Percentiles rank a stretch among this genome's conserved stretches.
Evolutionary conservation across 2,888 invertebrate genomes (phyloP).

Genomic region (Margaritifera margaritifera): DNA sequence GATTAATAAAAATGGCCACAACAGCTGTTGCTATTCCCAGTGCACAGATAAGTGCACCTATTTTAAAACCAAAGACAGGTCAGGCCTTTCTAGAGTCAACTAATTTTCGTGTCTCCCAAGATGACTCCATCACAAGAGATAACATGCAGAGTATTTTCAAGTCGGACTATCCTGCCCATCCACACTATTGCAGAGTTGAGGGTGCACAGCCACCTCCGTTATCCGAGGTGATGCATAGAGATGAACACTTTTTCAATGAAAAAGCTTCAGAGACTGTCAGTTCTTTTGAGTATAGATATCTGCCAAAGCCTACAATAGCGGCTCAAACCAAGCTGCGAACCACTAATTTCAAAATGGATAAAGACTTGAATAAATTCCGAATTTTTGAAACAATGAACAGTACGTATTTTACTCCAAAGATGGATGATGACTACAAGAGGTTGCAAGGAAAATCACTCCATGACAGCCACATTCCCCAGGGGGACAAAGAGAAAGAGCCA

Average conservation of each 20-base stretch:
- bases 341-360: conserved; percentile 70
- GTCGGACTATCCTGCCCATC: conserved; percentile 60
- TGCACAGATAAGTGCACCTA: conserved; percentile 28
- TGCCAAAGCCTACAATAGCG: conserved; percentile 53
- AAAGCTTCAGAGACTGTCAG: conserved; percentile 61
- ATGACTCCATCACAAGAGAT: conserved; percentile 45
- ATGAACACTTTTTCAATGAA: conserved; percentile 58
- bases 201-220: conserved; percentile 58
- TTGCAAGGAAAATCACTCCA: conserved; percentile 33
- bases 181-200: conserved; percentile 38
- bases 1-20: too few relatives aligned
- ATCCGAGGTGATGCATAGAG: conserved; percentile 65
- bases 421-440: conserved; percentile 32
- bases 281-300: conserved; percentile 51
- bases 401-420: conserved; percentile 59
- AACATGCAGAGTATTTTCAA: conserved; percentile 62
- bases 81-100: conserved; percentile 56
- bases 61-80: conserved; percentile 41
- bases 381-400: conserved; percentile 63
- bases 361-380: conserved; percentile 60
- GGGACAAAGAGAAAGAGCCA: conserved; percentile 60
- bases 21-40: too few relatives aligned
- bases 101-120: conserved; percentile 64
- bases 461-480: conserved; percentile 60
- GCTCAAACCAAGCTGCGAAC: conserved; percentile 50